These are phyloP conservation scores for Rugalucina vietnamica DNA, from an alignment of 2,888 invertebrate species.

Conservation along the genomic window DNA sequence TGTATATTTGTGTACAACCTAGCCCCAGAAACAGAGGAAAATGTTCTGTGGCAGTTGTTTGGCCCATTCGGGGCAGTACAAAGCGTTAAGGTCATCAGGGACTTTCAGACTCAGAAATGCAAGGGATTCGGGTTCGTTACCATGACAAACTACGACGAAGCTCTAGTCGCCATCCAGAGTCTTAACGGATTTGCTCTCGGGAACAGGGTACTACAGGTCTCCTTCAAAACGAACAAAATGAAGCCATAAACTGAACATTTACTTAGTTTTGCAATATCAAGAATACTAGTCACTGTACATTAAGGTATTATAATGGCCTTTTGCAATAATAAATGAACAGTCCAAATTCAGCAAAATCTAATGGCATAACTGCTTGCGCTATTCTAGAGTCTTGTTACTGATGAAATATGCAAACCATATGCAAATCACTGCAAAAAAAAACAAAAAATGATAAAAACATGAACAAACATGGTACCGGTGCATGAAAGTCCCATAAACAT, in stretches of 20 bases:
- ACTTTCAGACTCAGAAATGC: slow-evolving; percentile 97
- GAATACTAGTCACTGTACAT: neutral
- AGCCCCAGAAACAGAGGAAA: slow-evolving; percentile 96
- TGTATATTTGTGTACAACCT: slow-evolving; percentile 97
- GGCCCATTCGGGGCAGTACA: slow-evolving; percentile 99
- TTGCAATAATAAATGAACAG: too few relatives aligned
- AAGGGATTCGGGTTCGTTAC: slow-evolving; percentile 99
- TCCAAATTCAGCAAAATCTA: too few relatives aligned
- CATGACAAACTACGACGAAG: slow-evolving; percentile 99
- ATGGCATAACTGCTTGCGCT: too few relatives aligned
- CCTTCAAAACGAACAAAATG: slow-evolving; percentile 91
- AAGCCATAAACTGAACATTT: slow-evolving; percentile 85
- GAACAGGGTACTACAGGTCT: slow-evolving; percentile 97
- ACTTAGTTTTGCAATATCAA: neutral
- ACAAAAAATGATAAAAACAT: too few relatives aligned
- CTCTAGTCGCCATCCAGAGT: slow-evolving; percentile 97
- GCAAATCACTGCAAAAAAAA: too few relatives aligned
- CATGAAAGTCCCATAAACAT: too few relatives aligned
- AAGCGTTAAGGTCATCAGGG: slow-evolving; percentile 98
- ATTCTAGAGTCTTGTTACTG: too few relatives aligned
- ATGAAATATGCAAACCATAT: too few relatives aligned
- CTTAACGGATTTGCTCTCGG: slow-evolving; percentile 98
- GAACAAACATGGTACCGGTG: too few relatives aligned
- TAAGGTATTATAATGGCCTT: too few relatives aligned
- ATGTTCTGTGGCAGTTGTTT: slow-evolving; percentile 96